Evolutionary conservation across 1,140 invertebrate species (phyloP), one percentile per base, ranked within the genome.

Genomic region (Listronotus oregonensis): DNA sequence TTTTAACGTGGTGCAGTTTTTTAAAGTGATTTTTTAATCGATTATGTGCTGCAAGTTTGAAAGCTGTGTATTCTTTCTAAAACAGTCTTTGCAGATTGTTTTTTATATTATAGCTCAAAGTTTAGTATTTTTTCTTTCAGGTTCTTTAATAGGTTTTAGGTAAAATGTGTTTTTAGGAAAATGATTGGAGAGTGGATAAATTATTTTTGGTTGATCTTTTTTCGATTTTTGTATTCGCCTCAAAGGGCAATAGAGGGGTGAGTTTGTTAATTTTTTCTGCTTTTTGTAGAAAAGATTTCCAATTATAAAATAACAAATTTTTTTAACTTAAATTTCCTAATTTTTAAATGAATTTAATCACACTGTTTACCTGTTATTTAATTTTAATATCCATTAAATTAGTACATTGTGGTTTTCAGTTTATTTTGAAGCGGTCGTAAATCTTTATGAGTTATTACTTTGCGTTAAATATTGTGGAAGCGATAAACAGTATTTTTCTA

Each of bases 171-270:
- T 37, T 1, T 5, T 37, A 37, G 11, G 8, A 67, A 58, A 47
- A 70, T 70, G 70, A 52, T 70, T 32, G 17, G 49, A 21, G 40
- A 70, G 50, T 65, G 52, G 61, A n/a, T 70, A 43, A 61, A 58
- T 39, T 70, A 70, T 51, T 34, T 70, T 14, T 64, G 56, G 62
- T n/a, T 65, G 17, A 21, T 70, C 11, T 64, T 70, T 14, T 70
- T 67, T 62, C 49, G 61, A 43, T 62, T 42, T 49, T 27, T 66
- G 32, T 66, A 59, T 21, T 55, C 17, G 11, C 39, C 49, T 21
- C 9, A 62, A 31, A 51, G 21, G 12, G 59, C 59, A 9, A 52
- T 62, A 10, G 59, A 62, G 27, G 47, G 59, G 59, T 62, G 46
- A 62, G 59, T 51, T 15, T 4, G 34, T 15, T 3, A 2, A 15